Percentiles rank a stretch among this genome's conserved stretches.
Conservation (phyloP, 1,140 invertebrate genomes). For the Cardiocondyla obscurior region DNA sequence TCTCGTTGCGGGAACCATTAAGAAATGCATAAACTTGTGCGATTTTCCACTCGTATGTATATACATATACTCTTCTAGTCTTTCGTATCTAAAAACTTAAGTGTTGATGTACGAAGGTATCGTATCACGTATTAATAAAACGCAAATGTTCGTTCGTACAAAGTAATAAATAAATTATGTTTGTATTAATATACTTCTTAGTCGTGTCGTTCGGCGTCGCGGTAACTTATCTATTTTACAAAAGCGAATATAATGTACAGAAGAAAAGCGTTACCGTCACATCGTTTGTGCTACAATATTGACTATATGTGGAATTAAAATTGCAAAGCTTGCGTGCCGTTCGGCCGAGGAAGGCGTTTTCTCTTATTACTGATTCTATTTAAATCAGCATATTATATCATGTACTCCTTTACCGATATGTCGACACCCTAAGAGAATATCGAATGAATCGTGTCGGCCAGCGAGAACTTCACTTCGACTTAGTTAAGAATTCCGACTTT, state of each 20-base stretch:
- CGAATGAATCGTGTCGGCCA: background rate
- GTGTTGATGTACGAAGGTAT: background rate
- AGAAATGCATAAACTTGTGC: background rate
- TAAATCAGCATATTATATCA: background rate
- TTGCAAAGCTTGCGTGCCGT: background rate
- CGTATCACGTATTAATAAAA: background rate
- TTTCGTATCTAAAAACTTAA: background rate
- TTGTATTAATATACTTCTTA: background rate
- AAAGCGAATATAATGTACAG: background rate
- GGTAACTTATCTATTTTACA: background rate
- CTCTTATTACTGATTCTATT: slow-evolving; percentile 10
- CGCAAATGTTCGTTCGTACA: background rate
- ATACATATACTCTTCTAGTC: too few species aligned
- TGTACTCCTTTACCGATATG: background rate
- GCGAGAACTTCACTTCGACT: background rate
- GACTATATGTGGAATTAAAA: background rate
- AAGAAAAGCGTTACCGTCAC: background rate
- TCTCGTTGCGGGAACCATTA: background rate
- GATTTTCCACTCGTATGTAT: background rate
- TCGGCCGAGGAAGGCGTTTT: background rate
- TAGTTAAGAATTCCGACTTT: slow-evolving; percentile 19
- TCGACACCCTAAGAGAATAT: slow-evolving; percentile 20
- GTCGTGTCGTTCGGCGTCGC: background rate
- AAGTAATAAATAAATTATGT: slow-evolving; percentile 1
- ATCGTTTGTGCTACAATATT: background rate